phyloP scores from a whole-genome alignment of 2,888 invertebrate species.

The Galerucella pusilla region DNA sequence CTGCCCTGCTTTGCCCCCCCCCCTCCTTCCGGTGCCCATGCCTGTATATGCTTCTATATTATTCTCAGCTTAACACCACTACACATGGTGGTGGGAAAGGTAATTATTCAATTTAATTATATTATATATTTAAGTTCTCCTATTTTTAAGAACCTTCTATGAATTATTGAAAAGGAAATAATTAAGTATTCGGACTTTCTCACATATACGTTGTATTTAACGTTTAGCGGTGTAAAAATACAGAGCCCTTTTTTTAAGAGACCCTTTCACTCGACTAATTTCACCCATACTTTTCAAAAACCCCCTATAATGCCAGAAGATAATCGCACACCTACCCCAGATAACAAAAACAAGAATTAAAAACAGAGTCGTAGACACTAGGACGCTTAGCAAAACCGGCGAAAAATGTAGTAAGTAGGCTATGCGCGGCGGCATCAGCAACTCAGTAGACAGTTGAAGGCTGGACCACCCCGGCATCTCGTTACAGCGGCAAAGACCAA shows the following conservation, averaged over 20 bases:
- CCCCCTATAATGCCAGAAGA: not conserved
- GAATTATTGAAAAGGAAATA: too few species aligned
- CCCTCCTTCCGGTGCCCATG: too few species aligned
- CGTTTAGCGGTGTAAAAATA: not conserved
- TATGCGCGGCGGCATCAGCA: conserved; percentile 21
- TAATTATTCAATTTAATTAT: too few species aligned
- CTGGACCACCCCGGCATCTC: conserved; percentile 64
- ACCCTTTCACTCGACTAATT: not conserved
- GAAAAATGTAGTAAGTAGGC: conserved; percentile 28
- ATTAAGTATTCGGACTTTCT: too few species aligned
- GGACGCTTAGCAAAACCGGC: conserved; percentile 23
- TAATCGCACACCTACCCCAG: conserved; percentile 11
- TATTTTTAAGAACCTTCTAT: too few species aligned
- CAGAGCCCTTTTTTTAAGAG: not conserved
- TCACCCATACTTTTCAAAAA: not conserved
- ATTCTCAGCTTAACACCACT: too few species aligned
- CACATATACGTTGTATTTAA: not conserved
- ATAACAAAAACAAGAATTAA: conserved; percentile 13
- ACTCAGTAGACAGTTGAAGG: conserved; percentile 58
- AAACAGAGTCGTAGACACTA: conserved; percentile 19
- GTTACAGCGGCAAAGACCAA: conserved; percentile 57
- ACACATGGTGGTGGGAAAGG: too few species aligned
- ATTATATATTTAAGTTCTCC: too few species aligned
- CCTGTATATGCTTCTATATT: too few species aligned
- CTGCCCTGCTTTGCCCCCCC: too few species aligned